Percentiles rank a stretch among this genome's conserved stretches.
phyloP scores from a whole-genome alignment of 2,888 invertebrate species.

The Mesochorus sp. region DNA sequence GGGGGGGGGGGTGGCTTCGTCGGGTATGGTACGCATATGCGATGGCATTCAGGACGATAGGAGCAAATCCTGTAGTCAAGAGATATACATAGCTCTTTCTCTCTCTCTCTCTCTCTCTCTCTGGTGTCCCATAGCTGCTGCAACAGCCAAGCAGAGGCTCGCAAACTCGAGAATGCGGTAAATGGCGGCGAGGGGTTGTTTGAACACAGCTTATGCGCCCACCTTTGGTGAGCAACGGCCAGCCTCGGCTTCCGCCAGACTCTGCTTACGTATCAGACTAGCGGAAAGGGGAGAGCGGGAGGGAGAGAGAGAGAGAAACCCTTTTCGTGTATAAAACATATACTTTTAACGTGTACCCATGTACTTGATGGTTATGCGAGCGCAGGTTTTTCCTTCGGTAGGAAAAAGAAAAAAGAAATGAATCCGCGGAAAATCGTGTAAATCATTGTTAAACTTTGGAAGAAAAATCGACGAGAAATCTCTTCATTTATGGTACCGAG shows the following conservation, averaged over 20 bases:
- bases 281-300: slow-evolving; percentile 49
- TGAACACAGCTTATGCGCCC: slow-evolving; percentile 72
- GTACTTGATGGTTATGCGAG: slow-evolving; percentile 37
- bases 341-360: neutral
- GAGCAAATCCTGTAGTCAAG: slow-evolving; percentile 40
- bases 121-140: neutral
- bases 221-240: slow-evolving; percentile 69
- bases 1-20: no score
- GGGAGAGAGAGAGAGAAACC: slow-evolving; percentile 47
- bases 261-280: slow-evolving; percentile 73
- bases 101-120: slow-evolving; percentile 6
- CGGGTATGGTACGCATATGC: neutral
- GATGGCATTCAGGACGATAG: neutral
- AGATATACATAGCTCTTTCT: slow-evolving; percentile 8
- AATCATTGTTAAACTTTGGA: slow-evolving; percentile 41
- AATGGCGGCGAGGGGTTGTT: slow-evolving; percentile 71
- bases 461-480: slow-evolving; percentile 45
- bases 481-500: slow-evolving; percentile 40
- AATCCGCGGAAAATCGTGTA: slow-evolving; percentile 12
- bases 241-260: slow-evolving; percentile 63
- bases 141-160: neutral
- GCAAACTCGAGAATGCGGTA: slow-evolving; percentile 57
- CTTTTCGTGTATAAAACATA: slow-evolving; percentile 17
- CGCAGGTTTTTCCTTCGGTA: slow-evolving; percentile 15
- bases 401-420: neutral